Conservation (phyloP, 2,888 invertebrate genomes). For the Sinopyrophorus schimmeli region DNA sequence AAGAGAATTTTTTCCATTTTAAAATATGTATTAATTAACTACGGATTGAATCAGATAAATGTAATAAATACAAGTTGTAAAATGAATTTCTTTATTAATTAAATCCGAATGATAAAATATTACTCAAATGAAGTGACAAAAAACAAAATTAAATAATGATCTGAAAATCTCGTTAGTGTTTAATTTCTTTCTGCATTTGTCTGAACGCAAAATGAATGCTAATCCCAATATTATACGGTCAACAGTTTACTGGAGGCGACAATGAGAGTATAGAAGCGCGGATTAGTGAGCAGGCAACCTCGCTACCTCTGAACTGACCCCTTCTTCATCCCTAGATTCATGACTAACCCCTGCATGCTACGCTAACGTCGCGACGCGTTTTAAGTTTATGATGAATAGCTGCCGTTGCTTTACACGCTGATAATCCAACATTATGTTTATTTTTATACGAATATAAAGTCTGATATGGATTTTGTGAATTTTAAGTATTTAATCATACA, state of each 20-base stretch:
- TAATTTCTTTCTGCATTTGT: slow-evolving; percentile 29
- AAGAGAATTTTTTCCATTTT: no score
- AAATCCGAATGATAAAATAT: no score
- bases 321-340: slow-evolving; percentile 34
- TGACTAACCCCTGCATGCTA: slow-evolving; percentile 40
- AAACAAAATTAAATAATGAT: slow-evolving; percentile 10
- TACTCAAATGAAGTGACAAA: no score
- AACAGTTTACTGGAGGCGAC: slow-evolving; percentile 28
- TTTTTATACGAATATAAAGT: no score
- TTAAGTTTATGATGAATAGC: slow-evolving; percentile 43
- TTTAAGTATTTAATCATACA: no score
- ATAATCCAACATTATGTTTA: no score
- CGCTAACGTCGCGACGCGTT: slow-evolving; percentile 42
- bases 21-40: no score
- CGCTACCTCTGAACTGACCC: slow-evolving; percentile 39
- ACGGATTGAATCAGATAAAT: no score
- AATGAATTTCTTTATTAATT: no score
- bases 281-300: slow-evolving; percentile 34
- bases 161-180: slow-evolving; percentile 29
- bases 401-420: slow-evolving; percentile 43
- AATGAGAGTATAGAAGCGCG: slow-evolving; percentile 26
- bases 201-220: slow-evolving; percentile 29
- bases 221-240: slow-evolving; percentile 28
- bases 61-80: no score
- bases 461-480: no score